Conservation (phyloP, 2,888 invertebrate species). For the Tridacna gigas region DNA sequence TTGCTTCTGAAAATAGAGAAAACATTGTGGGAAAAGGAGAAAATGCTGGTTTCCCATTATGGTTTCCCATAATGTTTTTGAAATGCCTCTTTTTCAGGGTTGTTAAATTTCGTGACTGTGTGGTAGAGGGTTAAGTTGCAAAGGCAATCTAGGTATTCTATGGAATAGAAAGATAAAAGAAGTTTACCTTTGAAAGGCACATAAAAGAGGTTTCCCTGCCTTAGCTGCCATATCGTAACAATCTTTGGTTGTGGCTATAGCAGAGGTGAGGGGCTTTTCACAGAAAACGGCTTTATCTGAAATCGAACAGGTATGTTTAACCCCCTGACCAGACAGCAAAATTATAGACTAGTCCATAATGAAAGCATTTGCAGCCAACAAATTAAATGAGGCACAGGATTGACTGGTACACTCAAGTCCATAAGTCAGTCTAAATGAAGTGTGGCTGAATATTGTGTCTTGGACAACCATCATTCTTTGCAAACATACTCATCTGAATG, state of each 20-base stretch:
- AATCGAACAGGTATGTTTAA: slow-evolving; percentile 19
- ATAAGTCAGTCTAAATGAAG: too few species aligned
- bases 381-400: too few species aligned
- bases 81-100: background rate
- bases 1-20: background rate
- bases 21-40: slow-evolving; percentile 14
- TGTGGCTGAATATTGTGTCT: too few species aligned
- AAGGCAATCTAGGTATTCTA: background rate
- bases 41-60: background rate
- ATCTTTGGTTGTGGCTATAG: slow-evolving; percentile 86
- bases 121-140: background rate
- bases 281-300: slow-evolving; percentile 88
- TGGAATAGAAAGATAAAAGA: background rate
- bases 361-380: too few species aligned
- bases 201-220: slow-evolving; percentile 87
- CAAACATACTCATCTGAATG: too few species aligned
- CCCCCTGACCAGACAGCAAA: background rate
- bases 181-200: slow-evolving; percentile 88
- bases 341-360: too few species aligned
- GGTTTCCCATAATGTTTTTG: background rate
- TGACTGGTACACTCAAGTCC: too few species aligned
- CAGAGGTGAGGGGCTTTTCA: slow-evolving; percentile 90
- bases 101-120: background rate
- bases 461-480: too few species aligned
- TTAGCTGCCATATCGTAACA: slow-evolving; percentile 88